These are phyloP conservation scores for Bryconaethiops microstoma DNA, from an alignment of 2,797 vertebrate genomes.

Conservation along the genomic window DNA sequence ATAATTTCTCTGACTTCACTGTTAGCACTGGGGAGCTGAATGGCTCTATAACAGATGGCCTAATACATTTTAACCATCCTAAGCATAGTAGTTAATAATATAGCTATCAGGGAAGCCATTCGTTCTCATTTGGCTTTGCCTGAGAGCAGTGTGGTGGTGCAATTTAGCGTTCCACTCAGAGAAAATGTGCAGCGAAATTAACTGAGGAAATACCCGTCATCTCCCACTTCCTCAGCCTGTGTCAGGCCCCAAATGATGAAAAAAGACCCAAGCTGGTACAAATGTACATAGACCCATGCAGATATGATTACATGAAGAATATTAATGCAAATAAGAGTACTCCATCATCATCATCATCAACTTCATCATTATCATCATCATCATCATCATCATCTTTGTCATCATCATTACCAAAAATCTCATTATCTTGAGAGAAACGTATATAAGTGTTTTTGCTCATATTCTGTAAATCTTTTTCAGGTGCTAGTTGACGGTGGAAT, in stretches of 20 bases:
- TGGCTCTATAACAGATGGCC: slow-evolving; percentile 75
- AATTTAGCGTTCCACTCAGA: slow-evolving; percentile 50
- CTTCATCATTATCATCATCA: slow-evolving; percentile 5
- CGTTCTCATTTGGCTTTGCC: slow-evolving; percentile 73
- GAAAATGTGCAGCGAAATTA: slow-evolving; percentile 72
- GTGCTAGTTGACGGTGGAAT: no score
- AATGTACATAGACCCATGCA: slow-evolving; percentile 38
- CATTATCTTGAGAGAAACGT: slow-evolving; percentile 22
- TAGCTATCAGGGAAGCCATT: slow-evolving; percentile 76
- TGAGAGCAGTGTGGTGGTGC: slow-evolving; percentile 41
- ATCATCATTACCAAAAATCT: no score
- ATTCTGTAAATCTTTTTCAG: slow-evolving; percentile 16
- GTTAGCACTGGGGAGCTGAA: slow-evolving; percentile 75
- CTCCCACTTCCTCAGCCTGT: slow-evolving; percentile 47
- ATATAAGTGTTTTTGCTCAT: slow-evolving; percentile 33
- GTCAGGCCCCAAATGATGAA: slow-evolving; percentile 38
- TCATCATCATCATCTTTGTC: background rate
- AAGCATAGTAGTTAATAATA: slow-evolving; percentile 78
- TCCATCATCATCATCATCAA: slow-evolving; percentile 29
- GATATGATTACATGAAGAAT: slow-evolving; percentile 29
- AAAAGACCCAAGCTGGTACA: slow-evolving; percentile 38
- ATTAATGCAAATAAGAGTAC: slow-evolving; percentile 43
- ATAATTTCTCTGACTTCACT: slow-evolving; percentile 75
- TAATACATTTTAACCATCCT: slow-evolving; percentile 74
- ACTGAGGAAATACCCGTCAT: slow-evolving; percentile 68